Conservation (phyloP, 2,888 invertebrate genomes). For the Mimachlamys varia region DNA sequence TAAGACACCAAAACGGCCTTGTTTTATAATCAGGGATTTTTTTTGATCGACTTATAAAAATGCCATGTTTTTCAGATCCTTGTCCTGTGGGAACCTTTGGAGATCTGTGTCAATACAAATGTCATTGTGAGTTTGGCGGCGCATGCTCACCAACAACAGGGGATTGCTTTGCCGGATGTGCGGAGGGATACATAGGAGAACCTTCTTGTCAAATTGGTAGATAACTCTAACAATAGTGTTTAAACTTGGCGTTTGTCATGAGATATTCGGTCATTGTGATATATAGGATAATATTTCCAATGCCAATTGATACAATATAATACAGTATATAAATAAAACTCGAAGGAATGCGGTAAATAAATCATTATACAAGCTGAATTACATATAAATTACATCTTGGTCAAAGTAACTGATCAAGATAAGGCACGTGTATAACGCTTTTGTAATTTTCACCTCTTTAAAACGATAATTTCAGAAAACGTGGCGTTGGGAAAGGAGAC, state of each 20-base stretch:
- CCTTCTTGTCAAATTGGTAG: slow-evolving; percentile 52
- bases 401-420: too few species aligned
- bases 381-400: too few species aligned
- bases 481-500: slow-evolving; percentile 60
- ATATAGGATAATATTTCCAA: too few species aligned
- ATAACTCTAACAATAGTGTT: neutral
- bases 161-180: slow-evolving; percentile 61
- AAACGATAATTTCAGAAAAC: slow-evolving; percentile 54
- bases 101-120: slow-evolving; percentile 59
- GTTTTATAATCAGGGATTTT: neutral
- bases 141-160: slow-evolving; percentile 62
- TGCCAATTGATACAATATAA: too few species aligned
- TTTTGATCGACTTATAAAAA: neutral
- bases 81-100: slow-evolving; percentile 63
- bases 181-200: slow-evolving; percentile 55
- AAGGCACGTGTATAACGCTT: neutral
- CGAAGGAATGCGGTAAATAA: too few species aligned
- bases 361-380: too few species aligned
- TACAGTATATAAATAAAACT: too few species aligned
- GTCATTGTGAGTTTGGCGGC: slow-evolving; percentile 60
- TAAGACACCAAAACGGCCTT: too few species aligned
- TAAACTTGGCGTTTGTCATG: too few species aligned
- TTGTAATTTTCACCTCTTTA: neutral
- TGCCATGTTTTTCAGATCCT: slow-evolving; percentile 47
- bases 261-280: too few species aligned